Evolutionary conservation across 2,113 vertebrate genomes (phyloP).

Genomic region (Craseonycteris thonglongyai): DNA sequence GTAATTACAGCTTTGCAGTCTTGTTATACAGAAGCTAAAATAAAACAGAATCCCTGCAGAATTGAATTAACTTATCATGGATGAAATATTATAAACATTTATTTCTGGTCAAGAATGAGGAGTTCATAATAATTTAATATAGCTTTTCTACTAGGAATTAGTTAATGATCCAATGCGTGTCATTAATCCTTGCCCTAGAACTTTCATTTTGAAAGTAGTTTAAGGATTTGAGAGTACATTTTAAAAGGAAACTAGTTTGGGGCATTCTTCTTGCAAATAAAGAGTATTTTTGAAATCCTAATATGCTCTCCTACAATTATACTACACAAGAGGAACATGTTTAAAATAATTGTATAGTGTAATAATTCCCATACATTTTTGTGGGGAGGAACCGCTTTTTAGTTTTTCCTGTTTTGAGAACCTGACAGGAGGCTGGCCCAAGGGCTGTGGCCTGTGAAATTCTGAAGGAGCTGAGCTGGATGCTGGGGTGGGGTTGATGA

Average conservation of each 20-base stretch:
- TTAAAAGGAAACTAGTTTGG: conserved; percentile 34
- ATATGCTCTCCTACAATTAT: conserved; percentile 21
- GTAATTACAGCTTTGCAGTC: conserved; percentile 44
- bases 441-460: neutral
- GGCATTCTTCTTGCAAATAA: conserved; percentile 20
- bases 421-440: neutral
- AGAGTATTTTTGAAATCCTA: conserved; percentile 10
- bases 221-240: conserved; percentile 39
- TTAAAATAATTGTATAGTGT: conserved; percentile 31
- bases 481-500: neutral
- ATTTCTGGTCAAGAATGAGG: conserved; percentile 22
- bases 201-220: conserved; percentile 30
- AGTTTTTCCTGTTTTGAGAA: conserved; percentile 42
- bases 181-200: conserved; percentile 31
- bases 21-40: conserved; percentile 56
- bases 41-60: conserved; percentile 34
- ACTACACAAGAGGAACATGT: neutral
- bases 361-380: conserved; percentile 19
- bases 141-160: conserved; percentile 32
- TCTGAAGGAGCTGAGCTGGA: conserved; percentile 20
- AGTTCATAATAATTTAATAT: conserved; percentile 5
- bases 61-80: conserved; percentile 17
- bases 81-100: conserved; percentile 9
- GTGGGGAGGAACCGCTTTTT: neutral
- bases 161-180: conserved; percentile 23